phyloP scores from a whole-genome alignment of 2,113 vertebrate genomes.

The Genyomyrus donnyi region DNA sequence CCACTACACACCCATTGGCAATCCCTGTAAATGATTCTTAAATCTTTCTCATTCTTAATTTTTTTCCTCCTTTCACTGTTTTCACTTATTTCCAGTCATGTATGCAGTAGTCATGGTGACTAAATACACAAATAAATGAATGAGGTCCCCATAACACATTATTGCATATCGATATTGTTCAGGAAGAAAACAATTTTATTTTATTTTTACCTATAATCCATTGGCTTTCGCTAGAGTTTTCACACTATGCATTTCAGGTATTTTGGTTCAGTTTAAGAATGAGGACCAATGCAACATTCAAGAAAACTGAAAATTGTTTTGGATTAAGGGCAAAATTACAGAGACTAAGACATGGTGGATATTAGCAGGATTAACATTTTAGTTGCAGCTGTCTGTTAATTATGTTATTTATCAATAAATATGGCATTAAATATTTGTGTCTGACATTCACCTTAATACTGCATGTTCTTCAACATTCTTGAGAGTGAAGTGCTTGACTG shows the following conservation, averaged over 20 bases:
- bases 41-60: not conserved
- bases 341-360: not conserved
- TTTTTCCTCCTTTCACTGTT: not conserved
- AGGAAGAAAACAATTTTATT: not conserved
- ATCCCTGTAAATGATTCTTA: not conserved
- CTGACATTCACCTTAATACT: not conserved
- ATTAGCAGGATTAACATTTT: not conserved
- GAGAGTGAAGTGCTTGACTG: not conserved
- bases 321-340: not conserved
- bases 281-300: too few species aligned
- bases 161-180: not conserved
- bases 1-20: not conserved
- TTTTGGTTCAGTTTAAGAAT: too few species aligned
- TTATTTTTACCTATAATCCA: not conserved
- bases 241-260: not conserved
- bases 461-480: not conserved
- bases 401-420: not conserved
- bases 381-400: not conserved
- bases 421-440: not conserved
- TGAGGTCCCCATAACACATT: not conserved
- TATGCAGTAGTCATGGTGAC: not conserved
- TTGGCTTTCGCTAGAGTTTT: not conserved
- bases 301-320: too few species aligned
- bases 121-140: not conserved
- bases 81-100: not conserved